Evolutionary conservation across 2,888 invertebrate genomes (phyloP).

Genomic region (Hydraecia micacea): DNA sequence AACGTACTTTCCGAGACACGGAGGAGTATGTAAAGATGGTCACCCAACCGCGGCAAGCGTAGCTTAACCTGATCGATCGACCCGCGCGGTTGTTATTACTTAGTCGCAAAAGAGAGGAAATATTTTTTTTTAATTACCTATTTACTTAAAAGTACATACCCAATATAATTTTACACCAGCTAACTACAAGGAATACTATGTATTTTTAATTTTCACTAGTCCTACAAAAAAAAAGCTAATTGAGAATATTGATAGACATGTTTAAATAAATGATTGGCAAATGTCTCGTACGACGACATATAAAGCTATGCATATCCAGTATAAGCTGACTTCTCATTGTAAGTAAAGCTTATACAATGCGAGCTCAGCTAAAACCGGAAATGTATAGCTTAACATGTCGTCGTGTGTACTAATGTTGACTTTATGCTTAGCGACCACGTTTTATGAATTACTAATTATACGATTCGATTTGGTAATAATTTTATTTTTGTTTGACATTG

Average conservation of each 20-base stretch:
- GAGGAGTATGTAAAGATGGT: background rate
- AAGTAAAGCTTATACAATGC: too few relatives aligned
- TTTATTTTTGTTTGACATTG: constrained; percentile 10
- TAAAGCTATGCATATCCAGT: too few relatives aligned
- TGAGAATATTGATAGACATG: background rate
- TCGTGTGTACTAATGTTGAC: constrained; percentile 7
- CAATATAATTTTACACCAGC: background rate
- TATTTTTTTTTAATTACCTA: background rate
- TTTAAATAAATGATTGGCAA: constrained; percentile 17
- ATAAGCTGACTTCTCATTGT: too few relatives aligned
- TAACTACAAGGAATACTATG: background rate
- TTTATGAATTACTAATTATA: constrained; percentile 31
- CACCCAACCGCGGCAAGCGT: background rate
- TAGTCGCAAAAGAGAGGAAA: background rate
- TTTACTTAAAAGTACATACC: background rate
- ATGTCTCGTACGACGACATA: background rate
- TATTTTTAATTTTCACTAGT: background rate
- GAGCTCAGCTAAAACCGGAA: too few relatives aligned
- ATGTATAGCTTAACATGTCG: too few relatives aligned
- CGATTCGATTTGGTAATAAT: constrained; percentile 35
- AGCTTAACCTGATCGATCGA: background rate
- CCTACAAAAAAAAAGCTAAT: background rate
- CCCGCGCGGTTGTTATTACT: background rate
- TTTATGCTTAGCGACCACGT: constrained; percentile 25
- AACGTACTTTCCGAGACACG: background rate